Base-by-base conservation (phyloP, 2,797 vertebrate species). In the Artibeus jamaicensis region DNA sequence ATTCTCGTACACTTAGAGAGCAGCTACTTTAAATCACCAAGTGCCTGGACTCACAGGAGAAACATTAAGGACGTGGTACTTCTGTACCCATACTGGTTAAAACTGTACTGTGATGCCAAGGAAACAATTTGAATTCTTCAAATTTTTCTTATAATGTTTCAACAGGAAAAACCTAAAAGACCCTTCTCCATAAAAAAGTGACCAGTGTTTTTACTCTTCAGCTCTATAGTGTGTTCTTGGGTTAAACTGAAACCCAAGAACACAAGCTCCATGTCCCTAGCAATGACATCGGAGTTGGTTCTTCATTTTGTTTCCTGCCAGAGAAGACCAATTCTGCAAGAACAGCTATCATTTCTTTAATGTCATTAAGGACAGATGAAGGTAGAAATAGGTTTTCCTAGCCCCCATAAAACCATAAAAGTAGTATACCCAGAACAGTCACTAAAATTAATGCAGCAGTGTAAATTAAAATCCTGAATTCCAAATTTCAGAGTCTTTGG, bases 191-290 rank as follows among this genome's bases (percentile, higher is more conserved):
- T 44, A 39, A 39, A 83, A 29, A 68, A 55, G 12, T 24, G 14
- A 70, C 37, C 21, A 9, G 5, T 29, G 15, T 48, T 95, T 95
- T 96, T 79, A 94, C 82, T 91, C 59, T 91, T 37, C 55, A 22
- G 55, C 2, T 88, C 57, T 48, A 39, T 0, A 62, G 24, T 37
- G 1, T 39, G 71, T 48, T 65, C 67, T 86, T 84, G 48, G n/a
- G 55, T 70, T 88, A 91, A 89, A 71, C 12, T 88, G 85, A 97
- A 97, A 92, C 53, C 59, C 71, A 91, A 94, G 95, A 91, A 83
- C 59, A 82, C 39, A 95, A 90, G 79, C 42, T 94, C 70, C 77
- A 46, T 65, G 57, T 92, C 67, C 70, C n/a, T 48, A 87, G 50
- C 82, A 94, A 77, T 39, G 82, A 79, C 68, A 95, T 77, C 39